A percentile compares a stretch with the other conserved stretches of the same genome.
phyloP scores from a whole-genome alignment of 2,888 invertebrate genomes.

The Aphidoletes aphidimyza region DNA sequence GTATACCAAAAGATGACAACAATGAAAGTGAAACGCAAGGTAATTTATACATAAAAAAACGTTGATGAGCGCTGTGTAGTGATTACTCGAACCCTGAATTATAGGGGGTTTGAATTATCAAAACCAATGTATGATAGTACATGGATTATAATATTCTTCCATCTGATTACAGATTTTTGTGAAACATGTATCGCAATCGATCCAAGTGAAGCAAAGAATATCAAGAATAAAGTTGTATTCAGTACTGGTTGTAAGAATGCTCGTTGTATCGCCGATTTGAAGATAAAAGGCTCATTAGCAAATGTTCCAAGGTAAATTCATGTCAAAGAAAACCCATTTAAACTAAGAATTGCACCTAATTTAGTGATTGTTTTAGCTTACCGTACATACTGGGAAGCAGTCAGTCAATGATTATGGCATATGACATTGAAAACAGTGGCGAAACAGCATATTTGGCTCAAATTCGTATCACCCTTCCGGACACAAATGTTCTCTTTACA shows the following conservation, averaged over 20 bases:
- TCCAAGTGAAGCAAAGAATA: conserved; percentile 63
- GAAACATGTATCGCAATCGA: conserved; percentile 65
- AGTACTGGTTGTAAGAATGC: conserved; percentile 65
- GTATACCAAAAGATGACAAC: conserved; percentile 64
- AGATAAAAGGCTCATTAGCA: conserved; percentile 60
- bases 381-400: conserved; percentile 64
- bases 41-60: no score
- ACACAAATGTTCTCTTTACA: conserved; percentile 61
- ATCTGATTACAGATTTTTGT: conserved; percentile 62
- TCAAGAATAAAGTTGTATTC: conserved; percentile 64
- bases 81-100: background rate
- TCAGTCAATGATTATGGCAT: conserved; percentile 62
- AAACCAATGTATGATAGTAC: no score
- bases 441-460: conserved; percentile 68
- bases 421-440: conserved; percentile 65
- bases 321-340: background rate
- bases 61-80: no score
- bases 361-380: conserved; percentile 59
- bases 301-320: conserved; percentile 58
- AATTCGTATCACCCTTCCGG: conserved; percentile 66
- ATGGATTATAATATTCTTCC: background rate
- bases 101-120: no score
- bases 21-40: conserved; percentile 55
- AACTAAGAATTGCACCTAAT: background rate
- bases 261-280: conserved; percentile 65